Base-by-base conservation (phyloP, 2,888 invertebrate genomes). In the Synergus japonicus region DNA sequence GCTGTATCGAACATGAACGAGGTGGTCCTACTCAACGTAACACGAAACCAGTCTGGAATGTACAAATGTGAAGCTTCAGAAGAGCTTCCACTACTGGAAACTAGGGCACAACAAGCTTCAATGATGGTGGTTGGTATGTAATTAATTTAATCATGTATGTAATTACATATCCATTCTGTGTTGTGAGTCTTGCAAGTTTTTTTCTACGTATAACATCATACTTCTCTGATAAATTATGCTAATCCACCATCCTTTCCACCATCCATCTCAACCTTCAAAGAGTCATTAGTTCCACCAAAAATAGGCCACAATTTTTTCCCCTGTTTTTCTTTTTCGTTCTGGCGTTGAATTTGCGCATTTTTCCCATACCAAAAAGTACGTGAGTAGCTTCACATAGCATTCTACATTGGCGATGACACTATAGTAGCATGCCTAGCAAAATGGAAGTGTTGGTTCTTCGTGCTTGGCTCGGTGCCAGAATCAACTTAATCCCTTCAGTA, bases 11-110 rank as follows among this genome's bases (percentile, higher is more conserved):
- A 96, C 89, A 93, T 94, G 86, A 94, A 95, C 87, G 94, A 95
- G 89, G 96, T 96, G 83, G 94, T 95, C 29, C 93, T 96, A 86
- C 93, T 95, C 85, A 94, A 95, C 87, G 94, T 96, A 87, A 94
- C 94, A 87, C 93, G 95, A 67, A 93, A 94, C 15, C 93, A 95
- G 84, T 95, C 95, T 80, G 96, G 96, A 3, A 92, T 93, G 84
- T 96, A 95, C 93, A 95, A 95, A 92, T 96, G 96, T 90, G 96
- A 96, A 89, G 96, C 96, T 78, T 95, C 96, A 0, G 96, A 95
- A 0, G 96, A 96, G 86, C 94, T 94, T 0, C 96, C 96, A 0
- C 93, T 94, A 76, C 96, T 95, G 90, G 95, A 96, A 91, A 96
- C 96, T 0, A 94, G 94, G 85, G 94, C 95, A 87, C 92, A 94